Percentiles rank a stretch among this genome's conserved stretches.
These are phyloP conservation scores for Pseudoatta argentina DNA, from an alignment of 1,140 invertebrate species.

Conservation along the genomic window DNA sequence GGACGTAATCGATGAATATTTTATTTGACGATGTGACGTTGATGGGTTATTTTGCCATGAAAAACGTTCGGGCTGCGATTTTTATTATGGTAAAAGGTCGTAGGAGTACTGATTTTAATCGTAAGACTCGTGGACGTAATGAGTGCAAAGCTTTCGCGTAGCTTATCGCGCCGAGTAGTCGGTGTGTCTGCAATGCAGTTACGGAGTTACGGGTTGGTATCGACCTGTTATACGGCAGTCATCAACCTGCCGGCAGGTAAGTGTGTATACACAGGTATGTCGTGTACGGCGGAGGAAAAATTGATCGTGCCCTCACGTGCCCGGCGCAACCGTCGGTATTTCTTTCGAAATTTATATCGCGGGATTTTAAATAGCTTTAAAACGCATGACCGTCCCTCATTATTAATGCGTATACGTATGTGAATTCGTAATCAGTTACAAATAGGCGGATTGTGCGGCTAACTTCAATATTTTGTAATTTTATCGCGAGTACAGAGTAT, in stretches of 20 bases:
- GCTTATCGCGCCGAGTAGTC: slow-evolving; percentile 51
- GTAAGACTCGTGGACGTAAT: slow-evolving; percentile 31
- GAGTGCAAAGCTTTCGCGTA: slow-evolving; percentile 34
- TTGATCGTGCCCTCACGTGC: slow-evolving; percentile 69
- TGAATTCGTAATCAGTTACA: slow-evolving; percentile 28
- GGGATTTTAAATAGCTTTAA: slow-evolving; percentile 25
- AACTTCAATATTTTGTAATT: slow-evolving; percentile 38
- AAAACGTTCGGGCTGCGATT: neutral
- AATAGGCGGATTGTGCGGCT: neutral
- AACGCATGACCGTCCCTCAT: slow-evolving; percentile 1
- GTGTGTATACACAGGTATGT: slow-evolving; percentile 70
- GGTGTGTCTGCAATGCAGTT: slow-evolving; percentile 81
- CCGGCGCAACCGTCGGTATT: slow-evolving; percentile 35
- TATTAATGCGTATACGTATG: slow-evolving; percentile 30
- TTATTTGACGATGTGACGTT: slow-evolving; percentile 2
- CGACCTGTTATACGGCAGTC: slow-evolving; percentile 82
- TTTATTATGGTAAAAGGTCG: slow-evolving; percentile 4
- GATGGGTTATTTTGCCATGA: slow-evolving; percentile 20
- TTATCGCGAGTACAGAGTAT: neutral
- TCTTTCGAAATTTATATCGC: slow-evolving; percentile 44
- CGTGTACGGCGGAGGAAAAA: slow-evolving; percentile 66
- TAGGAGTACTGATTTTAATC: neutral
- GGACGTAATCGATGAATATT: slow-evolving; percentile 13
- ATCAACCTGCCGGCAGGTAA: slow-evolving; percentile 79
- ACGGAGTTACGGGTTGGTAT: slow-evolving; percentile 80